Evolutionary conservation across 2,113 vertebrate genomes (phyloP).

Genomic region (Tiliqua scincoides): DNA sequence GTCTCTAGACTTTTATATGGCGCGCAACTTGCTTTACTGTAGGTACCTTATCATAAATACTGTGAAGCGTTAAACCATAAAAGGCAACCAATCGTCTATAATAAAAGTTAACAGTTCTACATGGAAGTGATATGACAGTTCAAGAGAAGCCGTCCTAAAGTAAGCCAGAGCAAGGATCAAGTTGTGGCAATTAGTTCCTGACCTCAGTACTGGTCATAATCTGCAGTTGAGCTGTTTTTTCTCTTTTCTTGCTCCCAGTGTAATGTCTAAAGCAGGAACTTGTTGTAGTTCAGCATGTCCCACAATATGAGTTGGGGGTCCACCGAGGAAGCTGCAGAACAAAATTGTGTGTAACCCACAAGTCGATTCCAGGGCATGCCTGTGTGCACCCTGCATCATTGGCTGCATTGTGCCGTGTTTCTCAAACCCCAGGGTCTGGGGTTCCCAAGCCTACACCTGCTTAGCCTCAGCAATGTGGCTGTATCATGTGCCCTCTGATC

Average conservation of each 20-base stretch:
- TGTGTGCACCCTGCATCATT: too few species aligned
- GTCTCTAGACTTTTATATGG: neutral
- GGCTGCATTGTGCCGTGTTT: too few species aligned
- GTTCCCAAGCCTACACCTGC: too few species aligned
- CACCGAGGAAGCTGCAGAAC: too few species aligned
- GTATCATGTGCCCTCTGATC: too few species aligned
- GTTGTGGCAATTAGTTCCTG: neutral
- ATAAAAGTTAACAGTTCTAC: neutral
- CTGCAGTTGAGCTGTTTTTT: neutral
- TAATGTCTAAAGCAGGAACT: neutral
- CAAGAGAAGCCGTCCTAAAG: neutral
- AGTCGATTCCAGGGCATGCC: too few species aligned
- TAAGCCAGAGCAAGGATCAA: neutral
- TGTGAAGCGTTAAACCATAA: neutral
- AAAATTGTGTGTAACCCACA: too few species aligned
- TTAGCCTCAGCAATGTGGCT: too few species aligned
- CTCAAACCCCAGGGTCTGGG: too few species aligned
- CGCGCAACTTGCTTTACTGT: constrained; percentile 4
- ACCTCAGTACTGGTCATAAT: neutral
- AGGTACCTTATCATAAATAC: neutral
- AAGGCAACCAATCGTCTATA: neutral
- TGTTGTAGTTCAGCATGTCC: neutral
- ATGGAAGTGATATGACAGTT: neutral
- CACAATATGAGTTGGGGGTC: too few species aligned
- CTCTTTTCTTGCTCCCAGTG: neutral